Base-by-base conservation (phyloP, 2,113 vertebrate species). In the Brienomyrus longianalis region DNA sequence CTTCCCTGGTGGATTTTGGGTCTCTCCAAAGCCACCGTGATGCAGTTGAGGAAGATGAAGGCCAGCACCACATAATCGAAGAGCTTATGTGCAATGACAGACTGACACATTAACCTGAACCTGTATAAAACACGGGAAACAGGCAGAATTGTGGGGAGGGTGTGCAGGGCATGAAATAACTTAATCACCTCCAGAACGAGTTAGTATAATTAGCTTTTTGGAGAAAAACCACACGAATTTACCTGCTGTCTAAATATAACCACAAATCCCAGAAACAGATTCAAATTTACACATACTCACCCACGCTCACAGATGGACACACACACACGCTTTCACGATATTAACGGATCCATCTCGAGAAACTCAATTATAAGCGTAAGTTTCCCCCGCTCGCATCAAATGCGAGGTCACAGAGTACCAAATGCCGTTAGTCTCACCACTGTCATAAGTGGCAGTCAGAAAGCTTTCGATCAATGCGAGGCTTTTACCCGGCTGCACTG, bases 41-140 rank as follows among this genome's bases (percentile, higher is more conserved):
- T 99, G 93, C 98, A 99, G 95, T 99, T 99, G 93, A 98, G 97
- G 94, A 99, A 99, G 94, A 99, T 99, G 94, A 99, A 99, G 89
- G 96, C 98, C 95, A 99, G 90, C 62, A 99, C 98, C 1, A 99
- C 95, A 0, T 99, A 98, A 94, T 99, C 98, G 2, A 99, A 99
- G 89, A 99, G 97, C 93, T 97, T 99, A 94, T 99, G 98, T 89
- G 98, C 97, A 1, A 99, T 99, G 92, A 99, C 93, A 86, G 98
- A 97, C 96, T 99, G 98, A 91, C 98, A 99, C 87, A 99, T 95
- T 92, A 96, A 94, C 56, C 98, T 96, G 95, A 99, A 99, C 95
- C 98, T 99, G 95, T 66, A 88, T n/a, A 7, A 83, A 88, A 39
- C 77, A 0, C 92, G 87, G 92, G 8, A 19, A 47, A 45, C 7